phyloP scores from a whole-genome alignment of 2,888 invertebrate genomes.

The Dendrolimus pini region DNA sequence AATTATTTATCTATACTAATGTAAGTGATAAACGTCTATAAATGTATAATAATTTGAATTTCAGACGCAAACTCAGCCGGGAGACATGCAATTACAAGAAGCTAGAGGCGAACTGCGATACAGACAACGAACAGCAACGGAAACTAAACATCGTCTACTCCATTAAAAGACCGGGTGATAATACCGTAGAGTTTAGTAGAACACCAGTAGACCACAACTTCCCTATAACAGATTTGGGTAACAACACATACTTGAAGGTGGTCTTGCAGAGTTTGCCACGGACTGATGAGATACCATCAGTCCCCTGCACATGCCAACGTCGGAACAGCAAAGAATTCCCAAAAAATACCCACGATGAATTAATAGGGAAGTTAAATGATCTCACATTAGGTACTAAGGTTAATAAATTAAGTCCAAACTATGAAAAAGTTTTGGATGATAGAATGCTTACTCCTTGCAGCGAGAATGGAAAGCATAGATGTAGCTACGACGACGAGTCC shows the following conservation, averaged over 20 bases:
- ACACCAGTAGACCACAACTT: constrained; percentile 82
- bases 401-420: constrained; percentile 8
- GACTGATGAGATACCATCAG: constrained; percentile 81
- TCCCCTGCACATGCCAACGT: constrained; percentile 63
- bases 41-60: constrained; percentile 8
- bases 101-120: constrained; percentile 61
- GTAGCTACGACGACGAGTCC: constrained; percentile 84
- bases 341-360: constrained; percentile 43
- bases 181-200: constrained; percentile 70
- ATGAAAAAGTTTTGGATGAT: constrained; percentile 77
- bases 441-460: constrained; percentile 83
- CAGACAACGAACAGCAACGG: constrained; percentile 35
- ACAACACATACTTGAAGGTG: constrained; percentile 77
- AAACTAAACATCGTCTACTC: constrained; percentile 80
- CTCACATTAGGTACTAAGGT: constrained; percentile 55
- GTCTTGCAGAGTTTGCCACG: constrained; percentile 84
- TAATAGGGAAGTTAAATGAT: constrained; percentile 58
- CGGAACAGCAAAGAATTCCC: constrained; percentile 52
- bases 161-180: constrained; percentile 81
- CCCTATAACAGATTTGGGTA: constrained; percentile 82
- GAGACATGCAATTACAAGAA: constrained; percentile 70
- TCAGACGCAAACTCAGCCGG: constrained; percentile 65
- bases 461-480: constrained; percentile 86
- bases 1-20: too few relatives aligned
- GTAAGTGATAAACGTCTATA: too few relatives aligned